A percentile compares a stretch with the other conserved stretches of the same genome.
Conservation (phyloP, 30 jellyfish, hydroid and myxozoan species). For the Cassiopea xamachana region DNA sequence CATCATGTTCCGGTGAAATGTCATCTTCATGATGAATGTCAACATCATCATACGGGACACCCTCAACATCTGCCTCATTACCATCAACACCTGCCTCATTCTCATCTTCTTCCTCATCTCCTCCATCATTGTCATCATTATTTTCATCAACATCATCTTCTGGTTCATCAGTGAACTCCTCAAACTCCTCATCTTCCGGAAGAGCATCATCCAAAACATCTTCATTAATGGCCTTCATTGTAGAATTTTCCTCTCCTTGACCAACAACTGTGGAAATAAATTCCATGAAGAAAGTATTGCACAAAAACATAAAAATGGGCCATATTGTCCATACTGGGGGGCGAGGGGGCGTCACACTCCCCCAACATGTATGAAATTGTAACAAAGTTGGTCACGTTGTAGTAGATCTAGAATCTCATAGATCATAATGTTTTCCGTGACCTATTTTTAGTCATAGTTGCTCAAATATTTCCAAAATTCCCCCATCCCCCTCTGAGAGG, state of each 20-base stretch:
- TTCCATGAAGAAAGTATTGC: neutral
- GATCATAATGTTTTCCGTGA: too few relatives aligned
- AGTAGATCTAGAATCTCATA: too few relatives aligned
- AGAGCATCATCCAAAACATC: constrained; percentile 32
- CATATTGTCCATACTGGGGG: neutral
- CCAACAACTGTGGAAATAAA: neutral
- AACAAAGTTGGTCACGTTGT: too few relatives aligned
- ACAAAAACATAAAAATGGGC: neutral
- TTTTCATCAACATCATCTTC: constrained; percentile 44
- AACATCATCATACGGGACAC: neutral
- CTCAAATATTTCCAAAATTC: too few relatives aligned
- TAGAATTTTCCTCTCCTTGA: neutral
- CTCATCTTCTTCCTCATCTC: neutral
- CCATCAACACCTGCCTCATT: neutral
- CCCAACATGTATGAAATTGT: too few relatives aligned
- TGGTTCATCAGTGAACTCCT: constrained; percentile 35
- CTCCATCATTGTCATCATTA: constrained; percentile 24
- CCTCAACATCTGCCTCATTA: neutral
- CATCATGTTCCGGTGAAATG: neutral
- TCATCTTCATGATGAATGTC: neutral
- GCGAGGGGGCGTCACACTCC: too few relatives aligned
- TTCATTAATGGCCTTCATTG: neutral
- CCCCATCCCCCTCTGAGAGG: too few relatives aligned
- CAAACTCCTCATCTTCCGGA: constrained; percentile 57
- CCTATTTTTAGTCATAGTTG: too few relatives aligned